Percentiles rank a stretch among this genome's conserved stretches.
These are phyloP conservation scores for Sepioteuthis lessoniana DNA, from an alignment of 2,888 invertebrate species.

Conservation along the genomic window DNA sequence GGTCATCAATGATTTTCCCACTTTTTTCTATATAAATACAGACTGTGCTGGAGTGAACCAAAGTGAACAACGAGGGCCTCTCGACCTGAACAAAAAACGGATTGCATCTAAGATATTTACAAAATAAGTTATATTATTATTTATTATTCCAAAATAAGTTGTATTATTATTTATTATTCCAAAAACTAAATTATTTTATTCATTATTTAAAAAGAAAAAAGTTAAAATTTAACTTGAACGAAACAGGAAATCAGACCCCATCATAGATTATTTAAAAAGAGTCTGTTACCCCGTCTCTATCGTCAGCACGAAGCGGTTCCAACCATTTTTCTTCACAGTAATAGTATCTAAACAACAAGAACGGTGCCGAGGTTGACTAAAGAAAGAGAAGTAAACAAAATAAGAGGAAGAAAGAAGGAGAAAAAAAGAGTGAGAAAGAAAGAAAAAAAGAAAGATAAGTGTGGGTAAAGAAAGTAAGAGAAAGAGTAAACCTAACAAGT, in stretches of 20 bases:
- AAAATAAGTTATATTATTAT: neutral
- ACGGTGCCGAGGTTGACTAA: neutral
- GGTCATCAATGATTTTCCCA: neutral
- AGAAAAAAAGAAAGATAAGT: no score
- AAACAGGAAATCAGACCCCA: neutral
- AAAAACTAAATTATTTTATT: neutral
- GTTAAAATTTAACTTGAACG: neutral
- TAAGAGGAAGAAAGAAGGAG: neutral
- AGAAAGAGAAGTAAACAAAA: neutral
- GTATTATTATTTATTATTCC: neutral
- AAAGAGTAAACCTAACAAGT: neutral
- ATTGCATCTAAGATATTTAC: neutral
- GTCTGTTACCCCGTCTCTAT: neutral
- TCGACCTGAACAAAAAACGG: neutral
- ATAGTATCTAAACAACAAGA: neutral
- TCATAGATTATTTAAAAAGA: neutral
- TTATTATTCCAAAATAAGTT: neutral
- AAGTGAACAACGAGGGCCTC: neutral
- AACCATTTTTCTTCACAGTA: slow-evolving; percentile 2
- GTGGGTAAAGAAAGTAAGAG: neutral
- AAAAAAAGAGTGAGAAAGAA: no score
- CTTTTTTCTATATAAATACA: neutral
- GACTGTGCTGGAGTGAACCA: neutral
- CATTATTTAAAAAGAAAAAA: neutral
- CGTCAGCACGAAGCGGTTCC: neutral